These are phyloP conservation scores for Malurus alboscapulatus DNA, from an alignment of 2,113 vertebrate species.

Conservation along the genomic window DNA sequence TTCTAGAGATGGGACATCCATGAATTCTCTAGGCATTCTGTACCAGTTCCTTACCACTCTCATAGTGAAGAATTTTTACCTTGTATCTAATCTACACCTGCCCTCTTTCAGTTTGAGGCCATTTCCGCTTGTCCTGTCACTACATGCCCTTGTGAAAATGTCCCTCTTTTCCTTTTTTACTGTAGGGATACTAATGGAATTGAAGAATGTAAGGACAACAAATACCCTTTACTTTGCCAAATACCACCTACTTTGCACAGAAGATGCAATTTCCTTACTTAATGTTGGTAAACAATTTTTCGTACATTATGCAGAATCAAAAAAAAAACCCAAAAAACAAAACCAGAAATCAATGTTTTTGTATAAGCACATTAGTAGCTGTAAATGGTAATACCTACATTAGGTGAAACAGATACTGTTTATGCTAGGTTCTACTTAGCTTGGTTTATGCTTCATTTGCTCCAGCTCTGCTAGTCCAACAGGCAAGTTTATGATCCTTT, in stretches of 20 bases:
- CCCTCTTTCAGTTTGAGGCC: not conserved
- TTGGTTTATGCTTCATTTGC: not conserved
- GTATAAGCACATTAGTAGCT: not conserved
- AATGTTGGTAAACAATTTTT: not conserved
- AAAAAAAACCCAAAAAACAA: fast-evolving
- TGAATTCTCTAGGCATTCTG: not conserved
- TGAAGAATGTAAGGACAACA: not conserved
- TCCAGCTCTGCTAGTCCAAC: not conserved
- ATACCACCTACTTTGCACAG: not conserved
- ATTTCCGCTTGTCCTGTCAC: not conserved
- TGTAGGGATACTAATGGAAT: not conserved
- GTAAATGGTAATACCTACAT: not conserved
- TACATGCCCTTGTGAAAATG: not conserved
- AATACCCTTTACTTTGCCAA: not conserved
- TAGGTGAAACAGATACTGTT: not conserved
- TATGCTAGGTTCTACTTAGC: not conserved
- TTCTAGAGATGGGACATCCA: not conserved
- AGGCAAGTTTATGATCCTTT: not conserved
- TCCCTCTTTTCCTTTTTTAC: not conserved
- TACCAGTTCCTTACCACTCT: not conserved
- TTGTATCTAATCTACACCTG: not conserved
- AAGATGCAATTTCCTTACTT: not conserved
- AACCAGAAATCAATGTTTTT: not conserved
- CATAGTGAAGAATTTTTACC: not conserved
- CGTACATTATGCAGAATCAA: not conserved